phyloP scores from a whole-genome alignment of 2,888 invertebrate species.

The Drosophila pseudotakahashii region DNA sequence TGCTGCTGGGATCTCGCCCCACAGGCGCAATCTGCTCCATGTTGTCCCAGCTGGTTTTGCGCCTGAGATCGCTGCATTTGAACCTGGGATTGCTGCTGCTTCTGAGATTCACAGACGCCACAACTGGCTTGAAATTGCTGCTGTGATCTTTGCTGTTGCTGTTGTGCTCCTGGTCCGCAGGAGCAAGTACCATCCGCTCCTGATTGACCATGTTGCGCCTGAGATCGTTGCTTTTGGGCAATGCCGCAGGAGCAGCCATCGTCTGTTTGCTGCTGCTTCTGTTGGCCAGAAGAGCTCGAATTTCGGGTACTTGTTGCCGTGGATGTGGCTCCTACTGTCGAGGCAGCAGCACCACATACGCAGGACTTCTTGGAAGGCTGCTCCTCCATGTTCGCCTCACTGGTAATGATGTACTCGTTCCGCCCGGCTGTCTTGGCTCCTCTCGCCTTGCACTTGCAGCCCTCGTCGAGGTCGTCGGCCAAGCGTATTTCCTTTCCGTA shows the following conservation, averaged over 20 bases:
- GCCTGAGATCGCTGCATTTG: background rate
- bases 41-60: background rate
- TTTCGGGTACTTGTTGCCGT: background rate
- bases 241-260: background rate
- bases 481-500: slow-evolving; percentile 86
- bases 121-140: background rate
- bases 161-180: background rate
- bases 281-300: background rate
- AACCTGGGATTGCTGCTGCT: background rate
- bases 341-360: background rate
- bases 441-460: background rate
- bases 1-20: background rate
- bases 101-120: background rate
- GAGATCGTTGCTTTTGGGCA: background rate
- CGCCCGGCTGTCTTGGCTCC: background rate
- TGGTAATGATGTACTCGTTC: slow-evolving; percentile 22
- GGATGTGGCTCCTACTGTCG: background rate
- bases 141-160: background rate
- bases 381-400: slow-evolving; percentile 20
- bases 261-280: background rate
- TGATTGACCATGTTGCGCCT: background rate
- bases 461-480: slow-evolving; percentile 12
- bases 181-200: background rate
- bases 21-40: background rate
- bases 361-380: background rate